phyloP scores from a whole-genome alignment of 2,113 vertebrate species.

The Chionis minor region DNA sequence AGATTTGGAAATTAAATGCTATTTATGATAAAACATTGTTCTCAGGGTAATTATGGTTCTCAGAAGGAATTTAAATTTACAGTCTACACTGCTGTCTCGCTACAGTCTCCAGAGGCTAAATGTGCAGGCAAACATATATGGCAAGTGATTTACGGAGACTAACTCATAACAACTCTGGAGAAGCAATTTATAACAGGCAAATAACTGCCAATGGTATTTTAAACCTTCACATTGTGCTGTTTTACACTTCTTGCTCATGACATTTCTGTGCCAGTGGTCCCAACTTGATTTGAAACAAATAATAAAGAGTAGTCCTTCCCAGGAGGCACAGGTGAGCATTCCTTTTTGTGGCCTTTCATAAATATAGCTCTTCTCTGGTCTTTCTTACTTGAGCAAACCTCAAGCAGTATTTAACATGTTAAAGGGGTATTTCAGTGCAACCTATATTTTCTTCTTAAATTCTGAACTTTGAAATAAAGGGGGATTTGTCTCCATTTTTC shows the following conservation, averaged over 20 bases:
- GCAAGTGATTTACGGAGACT: not conserved
- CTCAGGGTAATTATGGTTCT: not conserved
- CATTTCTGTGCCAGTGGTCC: not conserved
- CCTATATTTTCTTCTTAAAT: not conserved
- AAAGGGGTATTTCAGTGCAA: not conserved
- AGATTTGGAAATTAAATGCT: not conserved
- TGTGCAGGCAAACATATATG: not conserved
- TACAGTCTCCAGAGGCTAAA: not conserved
- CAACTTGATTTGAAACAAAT: not conserved
- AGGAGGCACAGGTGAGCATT: not conserved
- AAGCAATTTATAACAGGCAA: not conserved
- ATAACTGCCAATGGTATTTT: not conserved
- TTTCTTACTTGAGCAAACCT: not conserved
- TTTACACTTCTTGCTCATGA: not conserved
- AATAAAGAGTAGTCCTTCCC: not conserved
- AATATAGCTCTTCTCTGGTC: not conserved
- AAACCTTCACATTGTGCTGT: not conserved
- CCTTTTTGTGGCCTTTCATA: not conserved
- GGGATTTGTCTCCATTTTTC: not conserved
- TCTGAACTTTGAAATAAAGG: not conserved
- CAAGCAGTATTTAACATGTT: not conserved
- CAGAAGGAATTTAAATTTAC: not conserved
- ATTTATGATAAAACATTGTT: slow-evolving; percentile 1
- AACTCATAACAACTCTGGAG: not conserved
- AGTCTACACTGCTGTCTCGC: not conserved